These are phyloP conservation scores for Caenorhabditis angaria DNA, from an alignment of 2,888 invertebrate genomes.

Conservation along the genomic window DNA sequence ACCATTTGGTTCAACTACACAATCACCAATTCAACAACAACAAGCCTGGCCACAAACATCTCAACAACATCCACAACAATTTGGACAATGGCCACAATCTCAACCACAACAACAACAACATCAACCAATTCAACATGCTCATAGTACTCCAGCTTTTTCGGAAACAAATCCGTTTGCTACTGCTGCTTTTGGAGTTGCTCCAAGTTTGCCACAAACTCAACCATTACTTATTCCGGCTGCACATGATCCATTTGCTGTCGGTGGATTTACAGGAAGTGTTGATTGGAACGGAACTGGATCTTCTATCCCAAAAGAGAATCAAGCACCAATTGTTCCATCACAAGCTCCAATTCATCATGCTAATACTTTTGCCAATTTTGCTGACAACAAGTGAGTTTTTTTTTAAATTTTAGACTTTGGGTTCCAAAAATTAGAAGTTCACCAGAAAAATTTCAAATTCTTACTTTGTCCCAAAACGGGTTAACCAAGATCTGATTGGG, in stretches of 20 bases:
- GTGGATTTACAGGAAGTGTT: constrained; percentile 9
- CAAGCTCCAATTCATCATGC: constrained; percentile 40
- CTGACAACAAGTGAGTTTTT: constrained; percentile 29
- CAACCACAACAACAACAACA: constrained; percentile 9
- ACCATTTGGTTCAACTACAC: constrained; percentile 14
- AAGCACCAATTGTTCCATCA: constrained; percentile 28
- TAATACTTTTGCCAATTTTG: constrained; percentile 51
- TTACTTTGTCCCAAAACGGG: no score
- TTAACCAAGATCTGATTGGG: no score
- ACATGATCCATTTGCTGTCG: constrained; percentile 27
- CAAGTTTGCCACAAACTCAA: constrained; percentile 3
- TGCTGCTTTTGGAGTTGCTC: constrained; percentile 20
- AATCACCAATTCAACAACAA: constrained; percentile 5
- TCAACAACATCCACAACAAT: not conserved
- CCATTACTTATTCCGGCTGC: constrained; percentile 10
- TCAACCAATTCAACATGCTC: constrained; percentile 34
- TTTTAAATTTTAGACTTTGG: not conserved
- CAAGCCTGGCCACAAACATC: constrained; percentile 16
- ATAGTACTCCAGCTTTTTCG: constrained; percentile 45
- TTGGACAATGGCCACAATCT: constrained; percentile 7
- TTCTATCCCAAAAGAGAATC: constrained; percentile 53
- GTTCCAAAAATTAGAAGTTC: no score
- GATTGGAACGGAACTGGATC: constrained; percentile 36
- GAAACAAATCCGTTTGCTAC: constrained; percentile 62
- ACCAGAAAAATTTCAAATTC: no score